Percentiles rank a stretch among this genome's conserved stretches.
phyloP scores from a whole-genome alignment of 2,113 vertebrate genomes.

The Diadophis punctatus region DNA sequence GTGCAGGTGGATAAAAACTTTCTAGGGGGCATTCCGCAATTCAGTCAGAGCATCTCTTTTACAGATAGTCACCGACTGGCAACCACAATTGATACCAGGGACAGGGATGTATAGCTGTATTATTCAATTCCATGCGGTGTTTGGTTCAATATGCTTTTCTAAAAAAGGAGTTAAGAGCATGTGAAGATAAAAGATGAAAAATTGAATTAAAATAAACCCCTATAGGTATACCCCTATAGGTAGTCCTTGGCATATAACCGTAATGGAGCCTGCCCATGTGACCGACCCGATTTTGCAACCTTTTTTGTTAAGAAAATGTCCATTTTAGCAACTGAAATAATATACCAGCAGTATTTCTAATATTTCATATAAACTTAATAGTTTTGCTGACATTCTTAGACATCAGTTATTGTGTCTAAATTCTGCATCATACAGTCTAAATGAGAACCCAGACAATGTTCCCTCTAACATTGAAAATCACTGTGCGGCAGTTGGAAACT shows the following conservation, averaged over 20 bases:
- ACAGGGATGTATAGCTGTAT: not conserved
- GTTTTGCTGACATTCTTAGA: not conserved
- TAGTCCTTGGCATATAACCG: not conserved
- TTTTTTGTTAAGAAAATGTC: not conserved
- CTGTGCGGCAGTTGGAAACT: too few species aligned
- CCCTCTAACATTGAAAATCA: too few species aligned
- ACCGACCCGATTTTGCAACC: not conserved
- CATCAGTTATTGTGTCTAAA: not conserved
- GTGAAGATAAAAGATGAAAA: not conserved
- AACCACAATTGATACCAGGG: not conserved
- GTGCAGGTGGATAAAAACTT: not conserved
- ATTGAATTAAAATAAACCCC: too few species aligned
- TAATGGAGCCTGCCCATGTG: not conserved
- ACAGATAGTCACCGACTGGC: not conserved
- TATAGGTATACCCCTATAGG: too few species aligned
- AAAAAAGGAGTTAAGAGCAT: not conserved
- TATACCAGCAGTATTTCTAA: not conserved
- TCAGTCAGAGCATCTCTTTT: not conserved
- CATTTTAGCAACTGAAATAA: not conserved
- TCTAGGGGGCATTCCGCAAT: not conserved
- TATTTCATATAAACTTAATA: not conserved
- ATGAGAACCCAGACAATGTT: too few species aligned
- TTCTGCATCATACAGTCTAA: not conserved
- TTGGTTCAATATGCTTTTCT: not conserved
- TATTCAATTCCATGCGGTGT: not conserved